These are phyloP conservation scores for Chrysochloris asiatica DNA, from an alignment of 2,113 vertebrate species.

Conservation along the genomic window DNA sequence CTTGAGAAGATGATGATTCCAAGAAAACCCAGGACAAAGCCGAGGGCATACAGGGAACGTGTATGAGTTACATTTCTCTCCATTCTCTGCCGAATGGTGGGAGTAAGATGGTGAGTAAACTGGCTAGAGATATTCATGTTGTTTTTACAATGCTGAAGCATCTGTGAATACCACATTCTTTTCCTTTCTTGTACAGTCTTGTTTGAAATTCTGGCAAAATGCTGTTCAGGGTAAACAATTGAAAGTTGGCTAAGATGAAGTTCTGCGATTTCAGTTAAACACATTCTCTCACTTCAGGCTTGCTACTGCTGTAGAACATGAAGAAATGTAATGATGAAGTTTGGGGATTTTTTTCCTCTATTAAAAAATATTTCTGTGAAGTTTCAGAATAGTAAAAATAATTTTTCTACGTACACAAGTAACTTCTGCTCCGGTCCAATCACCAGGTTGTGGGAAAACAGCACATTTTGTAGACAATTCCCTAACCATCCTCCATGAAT, in stretches of 20 bases:
- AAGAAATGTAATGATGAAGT: background rate
- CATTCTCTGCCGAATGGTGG: background rate
- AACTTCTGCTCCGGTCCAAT: constrained; percentile 53
- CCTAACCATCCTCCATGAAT: background rate
- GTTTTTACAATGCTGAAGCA: background rate
- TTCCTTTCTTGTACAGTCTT: constrained; percentile 71
- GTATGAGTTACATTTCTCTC: background rate
- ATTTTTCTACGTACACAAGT: constrained; percentile 48
- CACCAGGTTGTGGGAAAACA: constrained; percentile 2
- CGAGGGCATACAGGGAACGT: background rate
- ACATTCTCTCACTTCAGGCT: constrained; percentile 41
- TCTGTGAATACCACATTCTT: constrained; percentile 64
- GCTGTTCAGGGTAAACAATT: constrained; percentile 24
- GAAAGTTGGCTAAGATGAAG: constrained; percentile 59
- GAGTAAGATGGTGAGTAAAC: background rate
- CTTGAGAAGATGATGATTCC: background rate
- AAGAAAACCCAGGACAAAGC: fast-evolving
- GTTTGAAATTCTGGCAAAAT: constrained; percentile 62
- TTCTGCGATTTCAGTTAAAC: constrained; percentile 68
- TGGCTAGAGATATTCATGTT: background rate
- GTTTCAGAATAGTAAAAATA: constrained; percentile 49
- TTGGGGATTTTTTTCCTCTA: background rate
- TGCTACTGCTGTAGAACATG: constrained; percentile 26
- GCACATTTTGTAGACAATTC: constrained; percentile 49
- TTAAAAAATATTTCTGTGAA: constrained; percentile 60